Base-by-base conservation (phyloP, 2,888 invertebrate species). In the Drosophila rubida region DNA sequence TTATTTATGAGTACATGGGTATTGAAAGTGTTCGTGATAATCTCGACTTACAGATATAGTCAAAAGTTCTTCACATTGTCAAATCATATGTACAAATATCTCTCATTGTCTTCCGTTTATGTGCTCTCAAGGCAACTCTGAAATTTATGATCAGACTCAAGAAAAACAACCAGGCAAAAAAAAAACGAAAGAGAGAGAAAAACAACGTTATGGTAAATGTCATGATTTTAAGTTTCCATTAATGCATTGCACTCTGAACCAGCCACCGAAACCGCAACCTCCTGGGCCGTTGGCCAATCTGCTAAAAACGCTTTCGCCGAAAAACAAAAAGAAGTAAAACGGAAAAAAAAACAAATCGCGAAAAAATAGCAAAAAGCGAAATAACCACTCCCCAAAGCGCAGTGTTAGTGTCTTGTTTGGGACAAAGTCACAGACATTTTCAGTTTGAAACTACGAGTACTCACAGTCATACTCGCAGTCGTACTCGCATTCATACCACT, bases 171-270 rank as follows among this genome's bases (percentile, higher is more conserved):
- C 19, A 19, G 3, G 19, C 19, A 19, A 3, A 66, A 48, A 50
- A 16, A 32, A 53, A 37, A 63, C 50, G 54, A 23, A 23, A 50
- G 30, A 37, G 32, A 42, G 23, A 49, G n/a, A 44, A 22, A 55
- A 48, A 39, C 42, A 54, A 48, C 50, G 54, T 60, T 53, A 77
- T 81, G 71, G 80, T 62, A 81, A 81, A 81, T 81, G 86, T 83
- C 86, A 86, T 83, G 81, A 81, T 83, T 82, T 80, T 70, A 65
- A 64, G 64, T 64, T 69, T 77, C 84, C 80, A 86, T 74, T 86
- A 86, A 83, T 77, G 86, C 86, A 75, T 67, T 80, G 87, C 78
- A 73, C 84, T 84, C 70, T 82, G 87, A 87, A 81, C 85, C 65
- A 69, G 73, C 84, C 59, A 81, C 87, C 57, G 78, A 65, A 75